A percentile compares a stretch with the other conserved stretches of the same genome.
Evolutionary conservation across 2,888 invertebrate species (phyloP).

Genomic region (Stomorhina lunata): DNA sequence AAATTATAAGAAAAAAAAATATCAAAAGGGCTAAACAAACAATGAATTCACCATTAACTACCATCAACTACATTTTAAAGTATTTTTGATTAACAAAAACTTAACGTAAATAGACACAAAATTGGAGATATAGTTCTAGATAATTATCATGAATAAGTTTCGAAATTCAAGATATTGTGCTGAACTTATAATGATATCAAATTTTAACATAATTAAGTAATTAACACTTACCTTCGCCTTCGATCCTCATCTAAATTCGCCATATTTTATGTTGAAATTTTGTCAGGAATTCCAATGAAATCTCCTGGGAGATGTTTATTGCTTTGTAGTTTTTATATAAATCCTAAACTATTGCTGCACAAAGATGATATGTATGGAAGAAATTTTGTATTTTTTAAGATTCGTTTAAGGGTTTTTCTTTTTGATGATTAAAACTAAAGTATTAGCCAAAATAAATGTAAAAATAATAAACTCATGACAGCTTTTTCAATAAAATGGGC

Average conservation of each 20-base stretch:
- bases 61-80: too few species aligned
- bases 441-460: conserved; percentile 49
- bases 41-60: too few species aligned
- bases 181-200: too few species aligned
- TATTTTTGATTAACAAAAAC: too few species aligned
- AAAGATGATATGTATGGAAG: not conserved
- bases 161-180: too few species aligned
- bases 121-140: too few species aligned
- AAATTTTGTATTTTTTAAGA: conserved; percentile 9
- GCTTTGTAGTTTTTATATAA: not conserved
- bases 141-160: too few species aligned
- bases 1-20: too few species aligned
- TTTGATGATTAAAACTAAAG: not conserved
- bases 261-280: conserved; percentile 60
- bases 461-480: conserved; percentile 58
- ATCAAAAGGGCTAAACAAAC: too few species aligned
- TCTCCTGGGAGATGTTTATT: not conserved
- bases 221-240: conserved; percentile 67
- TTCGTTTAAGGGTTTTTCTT: conserved; percentile 18
- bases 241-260: conserved; percentile 68
- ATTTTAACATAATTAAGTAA: not conserved
- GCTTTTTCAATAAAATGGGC: conserved; percentile 48
- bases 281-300: not conserved
- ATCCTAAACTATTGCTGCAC: not conserved
- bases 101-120: too few species aligned